phyloP scores from a whole-genome alignment of 2,113 vertebrate species.

The Lepisosteus osseus region DNA sequence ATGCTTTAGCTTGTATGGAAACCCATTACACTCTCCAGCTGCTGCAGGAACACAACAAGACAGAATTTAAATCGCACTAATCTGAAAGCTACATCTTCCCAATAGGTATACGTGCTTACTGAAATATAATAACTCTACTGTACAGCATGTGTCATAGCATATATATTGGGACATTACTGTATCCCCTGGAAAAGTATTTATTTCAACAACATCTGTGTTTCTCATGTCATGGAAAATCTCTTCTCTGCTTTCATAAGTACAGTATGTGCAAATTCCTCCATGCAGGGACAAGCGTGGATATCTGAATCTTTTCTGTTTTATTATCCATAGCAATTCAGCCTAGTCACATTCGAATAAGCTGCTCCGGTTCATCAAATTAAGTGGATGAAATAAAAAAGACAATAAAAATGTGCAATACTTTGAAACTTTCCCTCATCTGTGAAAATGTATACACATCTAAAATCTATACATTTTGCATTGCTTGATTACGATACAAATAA shows the following conservation, averaged over 20 bases:
- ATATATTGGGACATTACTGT: background rate
- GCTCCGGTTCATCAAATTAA: no score
- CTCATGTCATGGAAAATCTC: background rate
- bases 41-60: conserved; percentile 9
- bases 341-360: no score
- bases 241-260: background rate
- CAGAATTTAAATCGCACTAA: conserved; percentile 14
- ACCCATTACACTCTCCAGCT: conserved; percentile 9
- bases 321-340: background rate
- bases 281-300: background rate
- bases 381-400: no score
- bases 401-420: no score
- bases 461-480: no score
- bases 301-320: background rate
- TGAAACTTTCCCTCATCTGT: no score
- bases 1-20: conserved; percentile 15
- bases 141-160: conserved; percentile 6
- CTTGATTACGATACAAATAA: no score
- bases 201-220: conserved; percentile 1
- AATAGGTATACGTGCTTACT: background rate
- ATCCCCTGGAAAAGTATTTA: background rate
- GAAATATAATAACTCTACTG: conserved; percentile 12
- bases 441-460: no score
- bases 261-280: background rate
- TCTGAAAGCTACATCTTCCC: conserved; percentile 15